A percentile compares a stretch with the other conserved stretches of the same genome.
These are phyloP conservation scores for Lota lota DNA, from an alignment of 2,113 vertebrate genomes.

Conservation along the genomic window DNA sequence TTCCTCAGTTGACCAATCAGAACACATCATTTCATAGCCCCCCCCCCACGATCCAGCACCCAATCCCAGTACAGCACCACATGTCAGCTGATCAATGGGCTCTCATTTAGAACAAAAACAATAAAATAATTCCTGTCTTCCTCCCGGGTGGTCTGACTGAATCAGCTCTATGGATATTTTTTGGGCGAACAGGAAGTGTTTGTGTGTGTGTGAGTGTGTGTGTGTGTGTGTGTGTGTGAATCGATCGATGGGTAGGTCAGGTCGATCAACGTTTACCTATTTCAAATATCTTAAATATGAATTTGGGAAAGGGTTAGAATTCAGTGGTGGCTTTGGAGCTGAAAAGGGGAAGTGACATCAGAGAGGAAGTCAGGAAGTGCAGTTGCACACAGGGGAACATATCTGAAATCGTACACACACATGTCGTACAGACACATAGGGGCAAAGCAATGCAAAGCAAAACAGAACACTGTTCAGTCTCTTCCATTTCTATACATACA, in stretches of 20 bases:
- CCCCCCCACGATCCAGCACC: conserved; percentile 2
- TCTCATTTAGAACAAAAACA: background rate
- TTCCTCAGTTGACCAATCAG: conserved; percentile 64
- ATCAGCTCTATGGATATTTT: too few species aligned
- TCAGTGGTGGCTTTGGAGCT: background rate
- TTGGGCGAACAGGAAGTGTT: too few species aligned
- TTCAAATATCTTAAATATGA: too few species aligned
- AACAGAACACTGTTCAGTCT: conserved; percentile 5
- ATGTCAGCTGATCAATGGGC: conserved; percentile 26
- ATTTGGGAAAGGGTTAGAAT: background rate
- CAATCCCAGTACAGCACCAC: background rate
- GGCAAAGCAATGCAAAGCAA: conserved; percentile 10
- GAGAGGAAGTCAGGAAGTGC: conserved; percentile 42
- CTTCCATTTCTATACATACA: conserved; percentile 17
- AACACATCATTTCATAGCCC: conserved; percentile 43
- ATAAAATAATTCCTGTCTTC: conserved; percentile 29
- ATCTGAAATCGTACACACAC: conserved; percentile 11
- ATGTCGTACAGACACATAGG: conserved; percentile 27
- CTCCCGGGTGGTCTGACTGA: conserved; percentile 14
- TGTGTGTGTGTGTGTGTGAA: too few species aligned
- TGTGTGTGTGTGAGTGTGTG: too few species aligned
- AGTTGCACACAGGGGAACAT: conserved; percentile 19
- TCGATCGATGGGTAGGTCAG: background rate
- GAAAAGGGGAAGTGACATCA: conserved; percentile 8
- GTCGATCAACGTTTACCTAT: background rate